Conservation (phyloP, 2,888 invertebrate species). For the Tetramorium bicarinatum region DNA sequence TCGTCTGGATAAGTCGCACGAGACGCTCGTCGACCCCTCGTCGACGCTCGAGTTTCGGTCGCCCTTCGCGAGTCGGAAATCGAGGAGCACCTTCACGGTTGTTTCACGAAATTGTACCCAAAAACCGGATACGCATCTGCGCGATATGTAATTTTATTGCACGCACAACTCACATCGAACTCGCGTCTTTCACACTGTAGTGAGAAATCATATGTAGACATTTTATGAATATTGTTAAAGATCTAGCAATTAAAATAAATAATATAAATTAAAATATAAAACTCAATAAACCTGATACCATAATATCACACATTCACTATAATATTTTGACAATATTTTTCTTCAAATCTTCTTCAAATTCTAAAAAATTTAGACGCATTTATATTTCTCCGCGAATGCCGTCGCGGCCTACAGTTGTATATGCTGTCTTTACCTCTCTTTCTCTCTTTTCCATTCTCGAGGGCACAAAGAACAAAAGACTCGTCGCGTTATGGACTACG, state of each 20-base stretch:
- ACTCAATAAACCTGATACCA: no score
- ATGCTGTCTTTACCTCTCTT: conserved; percentile 42
- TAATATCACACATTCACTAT: neutral
- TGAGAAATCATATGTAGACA: neutral
- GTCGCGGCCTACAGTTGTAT: conserved; percentile 74
- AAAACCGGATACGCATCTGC: neutral
- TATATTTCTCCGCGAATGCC: conserved; percentile 27
- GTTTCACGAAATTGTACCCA: conserved; percentile 10
- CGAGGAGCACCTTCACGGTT: conserved; percentile 19
- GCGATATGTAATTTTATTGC: conserved; percentile 4
- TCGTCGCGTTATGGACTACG: conserved; percentile 47
- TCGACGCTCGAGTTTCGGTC: conserved; percentile 52
- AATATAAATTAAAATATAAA: neutral
- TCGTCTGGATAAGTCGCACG: conserved; percentile 77
- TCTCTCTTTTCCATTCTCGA: conserved; percentile 44
- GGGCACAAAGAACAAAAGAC: conserved; percentile 38
- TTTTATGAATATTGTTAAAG: neutral
- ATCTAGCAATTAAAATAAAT: neutral
- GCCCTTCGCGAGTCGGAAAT: conserved; percentile 24
- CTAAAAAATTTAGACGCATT: neutral
- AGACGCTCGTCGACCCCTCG: conserved; percentile 69
- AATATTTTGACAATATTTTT: neutral
- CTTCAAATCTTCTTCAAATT: neutral
- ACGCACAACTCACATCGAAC: neutral
- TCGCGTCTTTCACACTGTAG: neutral